These are phyloP conservation scores for Drosophila kohkoa DNA, from an alignment of 1,140 invertebrate species.

Conservation along the genomic window DNA sequence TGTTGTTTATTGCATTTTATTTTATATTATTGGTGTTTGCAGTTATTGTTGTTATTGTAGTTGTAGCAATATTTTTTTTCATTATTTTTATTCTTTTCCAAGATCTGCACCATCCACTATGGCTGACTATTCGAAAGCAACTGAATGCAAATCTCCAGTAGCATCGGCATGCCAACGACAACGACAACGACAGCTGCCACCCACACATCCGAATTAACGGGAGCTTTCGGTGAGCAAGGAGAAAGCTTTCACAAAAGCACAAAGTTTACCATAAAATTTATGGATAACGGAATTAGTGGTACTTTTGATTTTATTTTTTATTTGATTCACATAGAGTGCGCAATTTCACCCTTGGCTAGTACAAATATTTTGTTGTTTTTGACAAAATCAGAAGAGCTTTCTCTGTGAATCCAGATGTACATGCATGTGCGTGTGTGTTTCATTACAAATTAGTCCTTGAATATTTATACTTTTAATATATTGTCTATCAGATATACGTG, in stretches of 20 bases:
- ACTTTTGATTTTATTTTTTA: slow-evolving; percentile 75
- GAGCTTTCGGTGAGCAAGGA: slow-evolving; percentile 31
- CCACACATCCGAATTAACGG: slow-evolving; percentile 38
- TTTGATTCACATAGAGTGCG: slow-evolving; percentile 48
- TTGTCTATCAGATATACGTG: too few relatives aligned
- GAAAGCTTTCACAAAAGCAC: slow-evolving; percentile 22
- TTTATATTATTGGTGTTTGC: slow-evolving; percentile 25
- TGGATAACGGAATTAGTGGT: slow-evolving; percentile 44
- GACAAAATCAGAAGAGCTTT: slow-evolving; percentile 38
- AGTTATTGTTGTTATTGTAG: slow-evolving; percentile 18
- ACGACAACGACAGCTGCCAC: slow-evolving; percentile 21
- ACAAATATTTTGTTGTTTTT: slow-evolving; percentile 19
- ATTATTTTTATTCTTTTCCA: slow-evolving; percentile 33
- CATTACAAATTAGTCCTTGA: slow-evolving; percentile 61
- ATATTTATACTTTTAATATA: slow-evolving; percentile 63
- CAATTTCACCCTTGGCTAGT: slow-evolving; percentile 2
- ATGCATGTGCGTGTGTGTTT: slow-evolving; percentile 12
- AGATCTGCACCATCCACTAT: slow-evolving; percentile 57
- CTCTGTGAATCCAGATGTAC: slow-evolving; percentile 11
- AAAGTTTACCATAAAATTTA: slow-evolving; percentile 67
- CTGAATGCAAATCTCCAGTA: slow-evolving; percentile 59
- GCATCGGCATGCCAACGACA: slow-evolving; percentile 3
- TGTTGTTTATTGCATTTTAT: slow-evolving; percentile 2
- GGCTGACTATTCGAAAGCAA: slow-evolving; percentile 81
- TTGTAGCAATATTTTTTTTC: slow-evolving; percentile 15